Conservation (phyloP, 1,140 invertebrate species). For the Polypedilum vanderplanki region DNA sequence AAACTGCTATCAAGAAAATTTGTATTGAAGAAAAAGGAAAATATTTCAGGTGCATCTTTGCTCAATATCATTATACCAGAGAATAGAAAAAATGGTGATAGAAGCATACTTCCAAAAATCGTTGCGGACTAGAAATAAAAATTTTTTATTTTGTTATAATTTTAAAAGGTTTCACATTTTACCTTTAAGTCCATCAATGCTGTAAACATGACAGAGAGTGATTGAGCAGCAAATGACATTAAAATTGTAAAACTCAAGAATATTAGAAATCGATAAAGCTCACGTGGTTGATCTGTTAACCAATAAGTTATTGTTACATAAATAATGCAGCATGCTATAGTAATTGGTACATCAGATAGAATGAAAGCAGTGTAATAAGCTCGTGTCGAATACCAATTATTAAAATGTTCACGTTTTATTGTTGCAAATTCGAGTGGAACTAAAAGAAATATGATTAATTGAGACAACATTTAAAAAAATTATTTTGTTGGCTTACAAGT, state of each 20-base stretch:
- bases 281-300: slow-evolving; percentile 51
- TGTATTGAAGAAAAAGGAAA: slow-evolving; percentile 68
- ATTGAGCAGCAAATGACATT: slow-evolving; percentile 53
- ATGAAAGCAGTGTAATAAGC: slow-evolving; percentile 84
- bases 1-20: slow-evolving; percentile 56
- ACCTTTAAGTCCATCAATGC: not conserved
- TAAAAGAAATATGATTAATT: slow-evolving; percentile 45
- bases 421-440: slow-evolving; percentile 82
- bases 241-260: slow-evolving; percentile 53
- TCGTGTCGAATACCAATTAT: slow-evolving; percentile 89
- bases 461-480: not conserved
- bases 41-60: slow-evolving; percentile 61
- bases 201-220: slow-evolving; percentile 33
- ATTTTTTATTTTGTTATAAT: slow-evolving; percentile 28
- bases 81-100: slow-evolving; percentile 55
- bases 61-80: slow-evolving; percentile 60
- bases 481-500: slow-evolving; percentile 38
- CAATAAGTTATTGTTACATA: slow-evolving; percentile 53
- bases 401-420: slow-evolving; percentile 79
- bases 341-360: slow-evolving; percentile 60
- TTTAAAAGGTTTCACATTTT: not conserved
- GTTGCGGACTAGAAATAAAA: slow-evolving; percentile 52
- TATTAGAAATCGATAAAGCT: slow-evolving; percentile 47
- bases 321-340: slow-evolving; percentile 61
- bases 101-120: slow-evolving; percentile 53